A percentile compares a stretch with the other conserved stretches of the same genome.
Evolutionary conservation across 2,797 vertebrate genomes (phyloP).

Genomic region (Denticeps clupeoides): DNA sequence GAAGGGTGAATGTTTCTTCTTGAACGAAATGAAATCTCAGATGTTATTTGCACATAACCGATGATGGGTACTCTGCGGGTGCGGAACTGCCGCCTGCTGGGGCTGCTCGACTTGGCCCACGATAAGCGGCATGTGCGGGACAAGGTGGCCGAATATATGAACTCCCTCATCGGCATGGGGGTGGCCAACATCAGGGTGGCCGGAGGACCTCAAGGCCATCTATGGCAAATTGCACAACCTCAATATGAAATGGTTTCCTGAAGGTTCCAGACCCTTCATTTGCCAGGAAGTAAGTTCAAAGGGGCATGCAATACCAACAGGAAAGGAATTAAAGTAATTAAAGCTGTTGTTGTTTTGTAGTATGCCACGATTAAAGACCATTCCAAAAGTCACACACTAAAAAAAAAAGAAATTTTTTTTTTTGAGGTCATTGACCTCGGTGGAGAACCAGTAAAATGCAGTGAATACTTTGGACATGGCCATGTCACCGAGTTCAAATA

Average conservation of each 20-base stretch:
- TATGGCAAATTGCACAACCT: slow-evolving; percentile 43
- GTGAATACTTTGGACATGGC: slow-evolving; percentile 54
- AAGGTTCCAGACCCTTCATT: slow-evolving; percentile 52
- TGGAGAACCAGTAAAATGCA: slow-evolving; percentile 45
- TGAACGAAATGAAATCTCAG: background rate
- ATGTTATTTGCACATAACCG: background rate
- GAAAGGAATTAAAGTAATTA: too few species aligned
- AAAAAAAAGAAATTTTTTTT: too few species aligned
- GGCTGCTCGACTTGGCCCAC: slow-evolving; percentile 54
- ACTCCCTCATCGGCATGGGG: slow-evolving; percentile 46
- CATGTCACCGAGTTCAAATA: slow-evolving; percentile 72
- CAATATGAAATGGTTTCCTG: slow-evolving; percentile 51
- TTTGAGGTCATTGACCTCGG: slow-evolving; percentile 62
- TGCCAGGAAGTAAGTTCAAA: slow-evolving; percentile 57
- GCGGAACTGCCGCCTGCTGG: slow-evolving; percentile 51
- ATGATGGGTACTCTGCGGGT: slow-evolving; percentile 42
- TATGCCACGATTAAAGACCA: too few species aligned
- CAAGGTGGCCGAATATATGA: slow-evolving; percentile 39
- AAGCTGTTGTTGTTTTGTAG: too few species aligned
- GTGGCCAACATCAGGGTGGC: slow-evolving; percentile 63
- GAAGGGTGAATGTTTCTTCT: background rate
- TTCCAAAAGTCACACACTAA: too few species aligned
- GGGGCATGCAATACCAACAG: background rate
- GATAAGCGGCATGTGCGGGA: slow-evolving; percentile 54
- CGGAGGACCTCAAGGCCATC: slow-evolving; percentile 54